Percentiles rank a stretch among this genome's conserved stretches.
phyloP scores from a whole-genome alignment of 2,797 vertebrate genomes.

The Lateolabrax maculatus region DNA sequence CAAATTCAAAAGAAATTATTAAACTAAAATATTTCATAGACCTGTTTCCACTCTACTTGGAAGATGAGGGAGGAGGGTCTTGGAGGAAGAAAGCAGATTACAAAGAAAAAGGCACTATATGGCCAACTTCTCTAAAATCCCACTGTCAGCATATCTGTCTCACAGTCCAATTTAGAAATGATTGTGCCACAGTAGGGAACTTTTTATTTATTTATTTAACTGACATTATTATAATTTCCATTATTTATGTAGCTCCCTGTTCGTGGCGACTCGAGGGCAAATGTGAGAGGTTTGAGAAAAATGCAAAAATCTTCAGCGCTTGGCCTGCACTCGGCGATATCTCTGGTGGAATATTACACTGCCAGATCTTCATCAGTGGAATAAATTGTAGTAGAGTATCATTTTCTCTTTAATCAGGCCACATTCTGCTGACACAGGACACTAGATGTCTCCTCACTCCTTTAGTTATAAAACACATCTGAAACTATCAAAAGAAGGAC shows the following conservation, averaged over 20 bases:
- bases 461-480: constrained; percentile 47
- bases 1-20: constrained; percentile 17
- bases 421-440: constrained; percentile 55
- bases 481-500: constrained; percentile 20
- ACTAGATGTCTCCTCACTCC: constrained; percentile 39
- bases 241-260: constrained; percentile 65
- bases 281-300: constrained; percentile 56
- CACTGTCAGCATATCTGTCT: constrained; percentile 69
- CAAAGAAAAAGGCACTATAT: constrained; percentile 11
- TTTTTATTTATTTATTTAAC: constrained; percentile 55
- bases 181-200: constrained; percentile 52
- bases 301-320: constrained; percentile 33
- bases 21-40: constrained; percentile 34
- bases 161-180: constrained; percentile 43
- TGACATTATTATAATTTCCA: constrained; percentile 72
- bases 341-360: constrained; percentile 43
- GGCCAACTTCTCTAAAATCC: constrained; percentile 52
- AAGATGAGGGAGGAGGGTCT: not conserved
- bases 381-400: constrained; percentile 48
- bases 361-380: constrained; percentile 61
- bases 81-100: constrained; percentile 6
- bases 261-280: constrained; percentile 49
- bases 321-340: not conserved
- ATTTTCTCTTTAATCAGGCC: constrained; percentile 56
- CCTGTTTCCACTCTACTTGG: constrained; percentile 30